These are phyloP conservation scores for Indicator indicator DNA, from an alignment of 2,113 vertebrate species.

Conservation along the genomic window DNA sequence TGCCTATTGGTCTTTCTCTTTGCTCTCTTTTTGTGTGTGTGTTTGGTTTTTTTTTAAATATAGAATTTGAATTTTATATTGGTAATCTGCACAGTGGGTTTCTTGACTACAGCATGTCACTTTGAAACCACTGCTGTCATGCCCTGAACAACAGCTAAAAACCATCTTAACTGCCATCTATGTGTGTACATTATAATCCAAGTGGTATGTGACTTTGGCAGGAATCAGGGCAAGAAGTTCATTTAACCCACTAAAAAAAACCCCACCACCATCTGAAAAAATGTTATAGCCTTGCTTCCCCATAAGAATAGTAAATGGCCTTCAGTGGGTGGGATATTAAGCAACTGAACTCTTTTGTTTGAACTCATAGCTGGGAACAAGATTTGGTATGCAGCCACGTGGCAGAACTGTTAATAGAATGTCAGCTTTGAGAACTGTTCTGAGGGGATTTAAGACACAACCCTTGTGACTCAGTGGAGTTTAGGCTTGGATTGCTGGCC, in stretches of 20 bases:
- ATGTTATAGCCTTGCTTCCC: neutral
- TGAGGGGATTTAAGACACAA: neutral
- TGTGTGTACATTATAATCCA: neutral
- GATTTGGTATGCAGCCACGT: neutral
- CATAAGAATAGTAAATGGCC: neutral
- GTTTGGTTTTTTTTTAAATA: neutral
- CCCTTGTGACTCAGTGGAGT: neutral
- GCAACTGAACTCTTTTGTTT: neutral
- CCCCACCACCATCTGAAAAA: no score
- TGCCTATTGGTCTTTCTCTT: neutral
- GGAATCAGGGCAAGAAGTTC: neutral
- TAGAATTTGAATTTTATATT: neutral
- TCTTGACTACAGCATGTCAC: neutral
- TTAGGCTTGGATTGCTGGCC: neutral
- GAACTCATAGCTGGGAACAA: neutral
- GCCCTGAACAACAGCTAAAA: neutral
- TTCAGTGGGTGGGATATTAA: neutral
- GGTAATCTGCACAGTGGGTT: neutral
- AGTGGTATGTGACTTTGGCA: neutral
- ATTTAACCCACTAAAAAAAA: neutral
- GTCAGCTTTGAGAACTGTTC: neutral
- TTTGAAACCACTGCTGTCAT: neutral
- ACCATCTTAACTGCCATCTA: neutral
- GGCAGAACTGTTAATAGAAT: neutral
- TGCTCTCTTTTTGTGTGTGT: neutral